Percentiles rank a stretch among this genome's conserved stretches.
These are phyloP conservation scores for Enteromius unitaeniatus DNA, from an alignment of 2,797 vertebrate genomes.

Conservation along the genomic window DNA sequence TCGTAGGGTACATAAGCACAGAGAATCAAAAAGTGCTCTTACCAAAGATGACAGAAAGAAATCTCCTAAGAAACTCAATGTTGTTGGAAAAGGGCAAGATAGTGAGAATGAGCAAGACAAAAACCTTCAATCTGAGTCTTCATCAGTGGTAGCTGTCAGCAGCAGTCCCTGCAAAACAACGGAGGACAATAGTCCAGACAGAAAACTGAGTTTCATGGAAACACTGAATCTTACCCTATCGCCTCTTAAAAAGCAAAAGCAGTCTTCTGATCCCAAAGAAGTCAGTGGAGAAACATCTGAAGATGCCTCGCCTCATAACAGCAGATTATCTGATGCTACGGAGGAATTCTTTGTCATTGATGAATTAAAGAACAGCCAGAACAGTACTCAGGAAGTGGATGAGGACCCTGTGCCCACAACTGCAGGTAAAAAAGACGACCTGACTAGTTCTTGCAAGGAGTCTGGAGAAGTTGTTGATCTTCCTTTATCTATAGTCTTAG, in stretches of 20 bases:
- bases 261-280: constrained; percentile 22
- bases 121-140: background rate
- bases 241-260: constrained; percentile 87
- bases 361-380: constrained; percentile 66
- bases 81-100: background rate
- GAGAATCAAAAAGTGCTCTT: constrained; percentile 60
- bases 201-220: constrained; percentile 97
- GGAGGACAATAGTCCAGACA: constrained; percentile 81
- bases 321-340: constrained; percentile 53
- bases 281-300: constrained; percentile 11
- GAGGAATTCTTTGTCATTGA: constrained; percentile 76
- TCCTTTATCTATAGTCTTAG: background rate
- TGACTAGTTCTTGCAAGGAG: constrained; percentile 7
- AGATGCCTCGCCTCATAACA: constrained; percentile 42
- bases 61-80: background rate
- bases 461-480: constrained; percentile 8
- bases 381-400: constrained; percentile 45
- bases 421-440: background rate
- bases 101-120: constrained; percentile 47
- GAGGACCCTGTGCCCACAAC: background rate
- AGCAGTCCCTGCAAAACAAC: background rate
- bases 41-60: constrained; percentile 56
- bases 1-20: constrained; percentile 49
- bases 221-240: constrained; percentile 94
- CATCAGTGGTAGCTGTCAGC: background rate